Evolutionary conservation across 2,888 invertebrate genomes (phyloP), one percentile per base, ranked within the genome.

Genomic region (Polylopha cassiicola): DNA sequence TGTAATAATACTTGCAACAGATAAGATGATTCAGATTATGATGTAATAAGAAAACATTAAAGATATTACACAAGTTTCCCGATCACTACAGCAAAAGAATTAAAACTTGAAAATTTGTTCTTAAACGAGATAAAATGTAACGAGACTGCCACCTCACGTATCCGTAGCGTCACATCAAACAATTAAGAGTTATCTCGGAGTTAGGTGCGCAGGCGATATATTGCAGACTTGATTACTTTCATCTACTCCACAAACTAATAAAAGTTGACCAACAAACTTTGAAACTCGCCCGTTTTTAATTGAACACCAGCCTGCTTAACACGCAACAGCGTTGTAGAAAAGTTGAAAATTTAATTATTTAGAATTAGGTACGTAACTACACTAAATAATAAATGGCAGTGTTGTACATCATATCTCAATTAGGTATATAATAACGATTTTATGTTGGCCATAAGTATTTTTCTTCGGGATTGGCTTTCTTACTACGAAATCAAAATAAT

Each of bases 171-270:
- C 41, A 37, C 41, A 42, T 42, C 41, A 37, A 42, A 42, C 73
- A 79, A 76, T 78, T 75, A 75, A 70, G 67, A 73, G 72, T 74
- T 73, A 67, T 67, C 68, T 62, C 20, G 44, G 56, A 72, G 67
- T 64, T 70, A 61, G 66, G 57, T 58, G 57, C 49, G 58, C 67
- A 51, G 53, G 45, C 65, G 71, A 79, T 77, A 72, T 72, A 78
- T 76, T 60, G 72, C 54, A 58, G 57, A 64, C 72, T 79, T 74
- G 73, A 79, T 79, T 77, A 79, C 75, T 78, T 78, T 76, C 73
- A 48, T 68, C 73, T 66, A 65, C 71, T 75, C 57, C 47, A 56
- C 46, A 58, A 76, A 76, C 69, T 77, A 79, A 81, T 82, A 79
- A 75, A 80, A 80, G 65, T 79, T 78, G 73, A 71, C 73, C 74